Conservation (phyloP, 2,797 vertebrate genomes). For the Buceros bicornis region DNA sequence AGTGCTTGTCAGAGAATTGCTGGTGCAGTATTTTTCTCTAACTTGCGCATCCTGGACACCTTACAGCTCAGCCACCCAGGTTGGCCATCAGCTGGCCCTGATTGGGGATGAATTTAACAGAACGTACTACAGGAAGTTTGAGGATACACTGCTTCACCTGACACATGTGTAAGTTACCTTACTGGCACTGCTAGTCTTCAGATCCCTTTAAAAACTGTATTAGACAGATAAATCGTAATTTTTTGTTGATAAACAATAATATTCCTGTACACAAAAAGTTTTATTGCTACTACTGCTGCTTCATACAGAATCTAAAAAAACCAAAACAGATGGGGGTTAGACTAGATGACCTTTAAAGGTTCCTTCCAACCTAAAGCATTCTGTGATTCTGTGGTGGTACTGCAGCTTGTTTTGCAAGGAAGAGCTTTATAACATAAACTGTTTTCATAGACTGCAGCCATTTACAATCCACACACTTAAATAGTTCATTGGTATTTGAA, state of each 20-base stretch:
- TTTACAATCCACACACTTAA: neutral
- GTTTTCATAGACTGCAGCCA: neutral
- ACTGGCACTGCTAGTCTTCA: neutral
- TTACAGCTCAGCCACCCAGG: constrained; percentile 72
- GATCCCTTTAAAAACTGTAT: neutral
- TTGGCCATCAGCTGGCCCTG: constrained; percentile 88
- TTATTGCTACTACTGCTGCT: neutral
- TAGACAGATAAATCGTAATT: neutral
- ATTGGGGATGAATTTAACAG: constrained; percentile 89
- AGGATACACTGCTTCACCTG: constrained; percentile 52
- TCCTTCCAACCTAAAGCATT: neutral
- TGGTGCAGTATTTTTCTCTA: neutral
- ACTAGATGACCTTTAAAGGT: neutral
- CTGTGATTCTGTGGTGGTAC: neutral
- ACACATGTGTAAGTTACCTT: constrained; percentile 31
- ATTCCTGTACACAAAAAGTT: neutral
- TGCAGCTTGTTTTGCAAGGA: neutral
- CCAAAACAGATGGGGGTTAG: neutral
- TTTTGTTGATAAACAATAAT: neutral
- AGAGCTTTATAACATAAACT: neutral
- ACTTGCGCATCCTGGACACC: neutral
- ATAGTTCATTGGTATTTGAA: neutral
- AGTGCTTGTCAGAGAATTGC: neutral
- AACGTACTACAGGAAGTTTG: constrained; percentile 48
- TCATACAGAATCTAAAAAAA: neutral